Evolutionary conservation across 2,888 invertebrate genomes (phyloP), one percentile per base, ranked within the genome.

Genomic region (Abrostola tripartita): DNA sequence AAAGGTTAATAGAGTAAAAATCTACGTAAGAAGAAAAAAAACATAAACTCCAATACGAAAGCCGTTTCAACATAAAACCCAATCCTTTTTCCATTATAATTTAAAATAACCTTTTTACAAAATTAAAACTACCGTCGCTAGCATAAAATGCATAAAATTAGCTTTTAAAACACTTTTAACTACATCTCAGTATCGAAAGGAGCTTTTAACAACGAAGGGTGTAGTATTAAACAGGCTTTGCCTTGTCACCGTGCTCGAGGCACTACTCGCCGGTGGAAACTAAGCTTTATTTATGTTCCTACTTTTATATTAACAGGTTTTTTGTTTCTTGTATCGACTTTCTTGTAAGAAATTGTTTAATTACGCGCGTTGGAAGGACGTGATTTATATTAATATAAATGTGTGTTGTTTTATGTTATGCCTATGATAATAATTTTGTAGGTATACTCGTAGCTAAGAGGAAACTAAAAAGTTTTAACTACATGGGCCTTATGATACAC

Each of bases 251-350:
- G 68, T 75, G 50, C 50, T 52, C 68, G 61, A 69, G 63, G 56
- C 79, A 70, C 67, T 79, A 69, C 52, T 55, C 71, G 63, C 62
- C 69, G 66, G 66, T 77, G 71, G 12, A 47, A 52, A 61, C 78
- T 77, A 75, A 79, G 79, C 79, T 57, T 79, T 76, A 79, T 79
- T 79, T 79, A 79, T 78, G 73, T 77, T 62, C 69, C 51, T 65
- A 56, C 77, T 71, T 77, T 73, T 75, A 76, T 61, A 77, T 77
- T 76, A 77, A 63, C 65, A 52, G 55, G 10, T 38, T 52, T 41
- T 65, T 52, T 51, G 37, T 41, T 57, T 52, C 57, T 65, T 38
- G 52, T 57, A 61, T 53, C 44, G 44, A 10, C 44, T 47, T 47
- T 65, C 65, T 56, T 61, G 65, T 55, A 68, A 73, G 24, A 24